Evolutionary conservation across 2,113 vertebrate genomes (phyloP).

Genomic region (Polypterus bichir): DNA sequence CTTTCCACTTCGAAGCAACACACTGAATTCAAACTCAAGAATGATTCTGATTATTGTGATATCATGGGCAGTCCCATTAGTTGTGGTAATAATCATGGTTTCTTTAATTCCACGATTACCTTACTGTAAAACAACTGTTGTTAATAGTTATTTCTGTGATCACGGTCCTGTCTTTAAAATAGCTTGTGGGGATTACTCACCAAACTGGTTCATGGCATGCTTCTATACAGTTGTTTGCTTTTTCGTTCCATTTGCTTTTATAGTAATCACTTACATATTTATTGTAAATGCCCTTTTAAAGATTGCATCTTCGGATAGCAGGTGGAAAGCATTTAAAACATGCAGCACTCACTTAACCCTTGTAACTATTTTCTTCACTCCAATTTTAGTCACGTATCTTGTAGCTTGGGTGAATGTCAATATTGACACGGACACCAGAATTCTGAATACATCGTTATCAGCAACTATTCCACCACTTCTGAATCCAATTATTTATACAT

Average conservation of each 20-base stretch:
- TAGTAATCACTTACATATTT: slow-evolving; percentile 12
- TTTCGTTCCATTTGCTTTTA: slow-evolving; percentile 13
- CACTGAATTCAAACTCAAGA: slow-evolving; percentile 7
- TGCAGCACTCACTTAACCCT: slow-evolving; percentile 15
- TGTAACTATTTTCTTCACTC: slow-evolving; percentile 16
- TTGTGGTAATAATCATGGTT: slow-evolving; percentile 12
- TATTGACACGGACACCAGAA: slow-evolving; percentile 19
- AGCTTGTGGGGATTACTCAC: slow-evolving; percentile 18
- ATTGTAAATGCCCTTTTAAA: slow-evolving; percentile 16
- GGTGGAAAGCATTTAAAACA: slow-evolving; percentile 18
- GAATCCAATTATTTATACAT: slow-evolving; percentile 18
- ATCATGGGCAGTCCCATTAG: slow-evolving; percentile 12
- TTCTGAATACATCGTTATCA: slow-evolving; percentile 16
- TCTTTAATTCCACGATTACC: slow-evolving; percentile 7
- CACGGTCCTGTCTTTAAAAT: slow-evolving; percentile 18
- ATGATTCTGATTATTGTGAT: slow-evolving; percentile 14
- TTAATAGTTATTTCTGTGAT: slow-evolving; percentile 20
- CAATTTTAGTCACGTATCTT: slow-evolving; percentile 12
- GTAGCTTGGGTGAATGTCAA: slow-evolving; percentile 17
- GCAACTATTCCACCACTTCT: slow-evolving; percentile 14
- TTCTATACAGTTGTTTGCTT: slow-evolving; percentile 7
- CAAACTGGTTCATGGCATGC: slow-evolving; percentile 17
- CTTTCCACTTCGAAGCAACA: slow-evolving; percentile 10
- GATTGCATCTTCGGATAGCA: slow-evolving; percentile 9
- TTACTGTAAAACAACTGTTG: slow-evolving; percentile 14